Conservation (phyloP, 2,113 vertebrate genomes). For the Chamaetylas fuelleborni region DNA sequence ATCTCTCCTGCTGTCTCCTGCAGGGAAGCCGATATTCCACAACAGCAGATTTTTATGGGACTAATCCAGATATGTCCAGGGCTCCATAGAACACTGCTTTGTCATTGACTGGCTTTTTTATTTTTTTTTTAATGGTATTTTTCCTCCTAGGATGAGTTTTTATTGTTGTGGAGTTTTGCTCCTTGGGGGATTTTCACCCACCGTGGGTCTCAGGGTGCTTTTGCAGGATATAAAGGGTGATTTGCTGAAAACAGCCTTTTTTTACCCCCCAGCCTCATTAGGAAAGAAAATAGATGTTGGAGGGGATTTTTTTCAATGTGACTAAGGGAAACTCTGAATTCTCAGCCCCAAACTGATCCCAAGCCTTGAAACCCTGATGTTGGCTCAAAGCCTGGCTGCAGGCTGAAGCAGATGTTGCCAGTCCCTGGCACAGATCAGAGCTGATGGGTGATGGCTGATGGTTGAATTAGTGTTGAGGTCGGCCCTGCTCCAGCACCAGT, state of each 20-base stretch:
- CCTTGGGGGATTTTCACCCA: not conserved
- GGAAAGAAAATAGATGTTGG: not conserved
- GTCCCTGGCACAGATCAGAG: not conserved
- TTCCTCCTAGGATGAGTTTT: not conserved
- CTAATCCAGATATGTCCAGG: not conserved
- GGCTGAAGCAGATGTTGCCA: not conserved
- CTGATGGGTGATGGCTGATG: not conserved
- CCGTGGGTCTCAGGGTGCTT: not conserved
- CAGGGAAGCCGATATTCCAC: not conserved
- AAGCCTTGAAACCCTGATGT: not conserved
- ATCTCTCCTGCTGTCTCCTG: not conserved
- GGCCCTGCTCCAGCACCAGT: slow-evolving; percentile 1
- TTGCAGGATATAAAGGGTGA: not conserved
- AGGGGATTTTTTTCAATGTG: not conserved
- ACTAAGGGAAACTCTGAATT: not conserved
- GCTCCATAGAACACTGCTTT: not conserved
- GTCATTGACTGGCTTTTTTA: not conserved
- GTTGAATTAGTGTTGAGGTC: not conserved
- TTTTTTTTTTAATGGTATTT: not conserved
- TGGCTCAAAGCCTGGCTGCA: fast-evolving
- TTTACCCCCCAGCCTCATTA: not conserved
- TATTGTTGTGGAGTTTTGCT: not conserved
- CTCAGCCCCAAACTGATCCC: not conserved
- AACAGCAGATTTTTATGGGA: not conserved
- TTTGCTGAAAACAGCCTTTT: not conserved